A percentile compares a stretch with the other conserved stretches of the same genome.
Conservation (phyloP, 2,113 vertebrate species). For the Irena cyanogastra region DNA sequence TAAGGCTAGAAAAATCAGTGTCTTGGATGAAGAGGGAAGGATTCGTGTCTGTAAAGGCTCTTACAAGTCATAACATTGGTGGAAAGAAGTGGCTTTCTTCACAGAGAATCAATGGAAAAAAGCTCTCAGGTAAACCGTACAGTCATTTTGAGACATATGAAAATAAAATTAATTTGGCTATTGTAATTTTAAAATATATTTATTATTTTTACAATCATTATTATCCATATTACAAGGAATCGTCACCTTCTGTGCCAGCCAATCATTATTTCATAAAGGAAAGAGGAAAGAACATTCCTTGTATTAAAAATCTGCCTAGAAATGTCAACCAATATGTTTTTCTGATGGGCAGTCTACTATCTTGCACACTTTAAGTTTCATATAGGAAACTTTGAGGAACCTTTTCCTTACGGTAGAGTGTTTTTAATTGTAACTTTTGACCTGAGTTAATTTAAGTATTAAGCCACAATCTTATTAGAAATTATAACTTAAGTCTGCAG, state of each 20-base stretch:
- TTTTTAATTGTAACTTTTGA: neutral
- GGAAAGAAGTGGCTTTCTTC: neutral
- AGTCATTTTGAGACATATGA: neutral
- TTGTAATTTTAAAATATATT: neutral
- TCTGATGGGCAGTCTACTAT: neutral
- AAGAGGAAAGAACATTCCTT: neutral
- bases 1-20: neutral
- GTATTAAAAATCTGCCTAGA: neutral
- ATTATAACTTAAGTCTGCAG: neutral
- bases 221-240: neutral
- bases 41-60: neutral
- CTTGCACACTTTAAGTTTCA: neutral
- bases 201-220: neutral
- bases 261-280: neutral
- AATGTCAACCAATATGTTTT: neutral
- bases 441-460: neutral
- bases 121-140: neutral
- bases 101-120: fast-evolving
- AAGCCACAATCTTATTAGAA: neutral
- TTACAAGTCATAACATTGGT: neutral
- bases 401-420: neutral
- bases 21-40: neutral
- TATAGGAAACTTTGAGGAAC: neutral
- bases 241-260: neutral
- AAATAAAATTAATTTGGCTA: neutral